Conservation (phyloP, 1,140 invertebrate genomes). For the Paraescarpia echinospica region DNA sequence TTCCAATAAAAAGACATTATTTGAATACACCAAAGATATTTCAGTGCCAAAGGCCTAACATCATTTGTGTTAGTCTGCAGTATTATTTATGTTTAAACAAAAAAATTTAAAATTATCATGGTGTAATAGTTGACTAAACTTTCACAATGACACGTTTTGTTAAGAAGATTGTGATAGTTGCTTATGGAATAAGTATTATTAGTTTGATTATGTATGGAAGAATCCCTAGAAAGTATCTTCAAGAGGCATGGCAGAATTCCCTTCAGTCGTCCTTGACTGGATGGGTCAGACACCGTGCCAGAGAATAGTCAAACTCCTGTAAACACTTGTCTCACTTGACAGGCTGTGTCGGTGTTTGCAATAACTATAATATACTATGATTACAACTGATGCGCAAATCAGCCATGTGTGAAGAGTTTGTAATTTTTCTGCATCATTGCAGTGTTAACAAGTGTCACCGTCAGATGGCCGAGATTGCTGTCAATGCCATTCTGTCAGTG, state of each 20-base stretch:
- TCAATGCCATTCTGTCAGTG: constrained; percentile 91
- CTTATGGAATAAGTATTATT: not conserved
- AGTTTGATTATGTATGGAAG: not conserved
- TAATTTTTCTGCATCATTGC: constrained; percentile 31
- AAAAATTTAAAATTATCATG: no score
- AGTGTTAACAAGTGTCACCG: constrained; percentile 70
- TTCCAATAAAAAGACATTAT: no score
- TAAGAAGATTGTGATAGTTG: no score
- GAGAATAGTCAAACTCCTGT: not conserved
- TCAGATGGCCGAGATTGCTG: constrained; percentile 98
- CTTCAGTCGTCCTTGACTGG: not conserved
- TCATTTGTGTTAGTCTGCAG: no score
- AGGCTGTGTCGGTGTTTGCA: no score
- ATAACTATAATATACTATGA: no score
- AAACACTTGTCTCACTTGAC: not conserved
- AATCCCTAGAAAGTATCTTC: not conserved
- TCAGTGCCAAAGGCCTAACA: no score
- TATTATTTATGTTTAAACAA: no score
- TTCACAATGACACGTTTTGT: not conserved
- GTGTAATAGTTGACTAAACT: no score
- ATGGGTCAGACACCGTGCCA: constrained; percentile 15
- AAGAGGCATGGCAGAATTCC: no score
- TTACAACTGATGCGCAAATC: not conserved
- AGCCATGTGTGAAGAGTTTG: not conserved
- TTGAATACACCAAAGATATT: no score